A percentile compares a stretch with the other conserved stretches of the same genome.
Conservation (phyloP, 2,113 vertebrate species). For the Xiphophorus couchianus region DNA sequence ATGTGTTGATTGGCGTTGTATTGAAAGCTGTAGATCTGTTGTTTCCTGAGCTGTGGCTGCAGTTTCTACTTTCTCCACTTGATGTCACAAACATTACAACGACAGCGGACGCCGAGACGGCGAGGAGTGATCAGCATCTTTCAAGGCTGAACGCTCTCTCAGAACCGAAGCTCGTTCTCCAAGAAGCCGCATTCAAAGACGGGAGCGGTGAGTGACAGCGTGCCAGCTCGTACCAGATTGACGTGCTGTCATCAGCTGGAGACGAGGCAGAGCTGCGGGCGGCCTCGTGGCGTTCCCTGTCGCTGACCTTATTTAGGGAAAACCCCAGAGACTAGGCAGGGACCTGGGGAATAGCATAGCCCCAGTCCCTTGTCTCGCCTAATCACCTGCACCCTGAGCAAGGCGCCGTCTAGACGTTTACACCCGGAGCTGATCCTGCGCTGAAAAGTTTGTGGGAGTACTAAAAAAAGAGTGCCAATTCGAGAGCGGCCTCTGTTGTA, state of each 20-base stretch:
- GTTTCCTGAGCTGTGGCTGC: conserved; percentile 37
- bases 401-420: conserved; percentile 55
- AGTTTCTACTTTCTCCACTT: conserved; percentile 73
- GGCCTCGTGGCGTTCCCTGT: conserved; percentile 32
- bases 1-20: conserved; percentile 17
- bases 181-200: conserved; percentile 10
- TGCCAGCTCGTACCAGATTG: conserved; percentile 46
- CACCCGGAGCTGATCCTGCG: conserved; percentile 35
- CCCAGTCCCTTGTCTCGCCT: conserved; percentile 51
- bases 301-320: conserved; percentile 50
- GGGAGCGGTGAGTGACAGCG: conserved; percentile 46
- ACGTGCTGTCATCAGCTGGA: conserved; percentile 47
- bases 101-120: conserved; percentile 30
- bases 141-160: neutral
- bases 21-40: neutral
- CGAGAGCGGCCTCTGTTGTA: conserved; percentile 31
- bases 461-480: conserved; percentile 46
- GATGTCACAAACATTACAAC: conserved; percentile 80
- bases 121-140: conserved; percentile 1
- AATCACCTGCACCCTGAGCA: conserved; percentile 64
- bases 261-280: conserved; percentile 50
- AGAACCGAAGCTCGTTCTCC: conserved; percentile 3
- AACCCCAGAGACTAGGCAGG: conserved; percentile 40
- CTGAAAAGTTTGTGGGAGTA: conserved; percentile 47
- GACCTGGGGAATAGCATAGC: conserved; percentile 52